These are phyloP conservation scores for Gymnoscelis rufifasciata DNA, from an alignment of 2,888 invertebrate genomes.

Conservation along the genomic window DNA sequence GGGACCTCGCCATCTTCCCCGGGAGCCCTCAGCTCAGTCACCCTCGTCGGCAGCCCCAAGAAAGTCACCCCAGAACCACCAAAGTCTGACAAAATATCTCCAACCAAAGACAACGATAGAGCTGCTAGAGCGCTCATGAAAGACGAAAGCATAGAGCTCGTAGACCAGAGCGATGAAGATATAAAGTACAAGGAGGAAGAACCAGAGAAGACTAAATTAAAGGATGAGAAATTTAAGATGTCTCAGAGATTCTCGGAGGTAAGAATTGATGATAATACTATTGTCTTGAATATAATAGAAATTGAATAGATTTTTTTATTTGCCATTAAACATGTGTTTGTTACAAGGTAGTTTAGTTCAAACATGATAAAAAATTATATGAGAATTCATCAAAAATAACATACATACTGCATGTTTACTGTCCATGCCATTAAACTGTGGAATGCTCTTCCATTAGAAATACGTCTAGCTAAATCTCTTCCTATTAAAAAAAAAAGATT, in stretches of 20 bases:
- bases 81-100: conserved; percentile 44
- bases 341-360: no score
- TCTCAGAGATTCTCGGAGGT: conserved; percentile 71
- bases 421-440: no score
- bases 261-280: conserved; percentile 20
- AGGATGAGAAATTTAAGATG: conserved; percentile 70
- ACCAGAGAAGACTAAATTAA: conserved; percentile 59
- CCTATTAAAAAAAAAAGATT: no score
- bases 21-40: conserved; percentile 85
- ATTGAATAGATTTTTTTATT: no score
- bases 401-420: no score
- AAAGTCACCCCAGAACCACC: conserved; percentile 52
- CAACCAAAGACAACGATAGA: conserved; percentile 56
- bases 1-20: conserved; percentile 82
- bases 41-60: conserved; percentile 81
- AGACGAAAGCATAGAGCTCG: conserved; percentile 68
- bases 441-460: no score
- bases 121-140: conserved; percentile 53
- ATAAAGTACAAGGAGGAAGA: conserved; percentile 68
- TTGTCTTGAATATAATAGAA: no score
- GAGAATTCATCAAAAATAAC: no score
- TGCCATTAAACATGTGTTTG: no score
- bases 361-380: no score
- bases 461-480: no score
- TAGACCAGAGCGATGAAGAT: conserved; percentile 70